Conservation (phyloP, 2,113 vertebrate genomes). For the Sisor rabdophorus region DNA sequence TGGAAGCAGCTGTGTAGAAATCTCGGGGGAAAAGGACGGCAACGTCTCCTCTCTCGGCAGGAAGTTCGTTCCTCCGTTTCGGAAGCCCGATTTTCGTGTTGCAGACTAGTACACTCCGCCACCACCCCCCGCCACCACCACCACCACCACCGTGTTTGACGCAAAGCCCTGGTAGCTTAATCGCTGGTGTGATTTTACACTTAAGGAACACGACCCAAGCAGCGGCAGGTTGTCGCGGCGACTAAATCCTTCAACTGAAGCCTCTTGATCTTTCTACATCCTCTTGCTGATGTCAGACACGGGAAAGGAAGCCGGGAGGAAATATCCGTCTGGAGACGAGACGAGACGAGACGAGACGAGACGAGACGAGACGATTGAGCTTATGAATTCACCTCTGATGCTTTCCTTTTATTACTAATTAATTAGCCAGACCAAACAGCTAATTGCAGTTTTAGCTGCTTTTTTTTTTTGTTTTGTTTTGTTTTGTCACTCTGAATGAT, state of each 20-base stretch:
- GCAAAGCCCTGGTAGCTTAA: background rate
- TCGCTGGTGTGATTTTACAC: background rate
- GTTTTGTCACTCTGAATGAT: too few species aligned
- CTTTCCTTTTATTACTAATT: too few species aligned
- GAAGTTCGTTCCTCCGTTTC: slow-evolving; percentile 7
- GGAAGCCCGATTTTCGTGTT: too few species aligned
- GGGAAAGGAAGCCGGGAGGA: background rate
- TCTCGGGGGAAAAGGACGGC: slow-evolving; percentile 41
- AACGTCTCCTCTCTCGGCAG: slow-evolving; percentile 39
- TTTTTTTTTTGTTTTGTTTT: too few species aligned
- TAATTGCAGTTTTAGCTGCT: too few species aligned
- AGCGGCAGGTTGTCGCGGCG: slow-evolving; percentile 23
- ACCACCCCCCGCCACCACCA: too few species aligned
- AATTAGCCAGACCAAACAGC: too few species aligned
- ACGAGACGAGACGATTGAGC: background rate
- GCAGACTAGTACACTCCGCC: too few species aligned
- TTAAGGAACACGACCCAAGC: background rate
- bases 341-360: background rate
- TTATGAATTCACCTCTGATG: too few species aligned
- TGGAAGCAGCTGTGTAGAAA: slow-evolving; percentile 59
- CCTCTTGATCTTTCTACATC: slow-evolving; percentile 27
- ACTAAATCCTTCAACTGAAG: slow-evolving; percentile 16
- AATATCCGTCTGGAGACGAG: background rate
- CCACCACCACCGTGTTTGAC: slow-evolving; percentile 6
- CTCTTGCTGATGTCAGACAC: slow-evolving; percentile 10